Evolutionary conservation across 2,113 vertebrate species (phyloP), one percentile per base, ranked within the genome.

Genomic region (Malurus alboscapulatus): DNA sequence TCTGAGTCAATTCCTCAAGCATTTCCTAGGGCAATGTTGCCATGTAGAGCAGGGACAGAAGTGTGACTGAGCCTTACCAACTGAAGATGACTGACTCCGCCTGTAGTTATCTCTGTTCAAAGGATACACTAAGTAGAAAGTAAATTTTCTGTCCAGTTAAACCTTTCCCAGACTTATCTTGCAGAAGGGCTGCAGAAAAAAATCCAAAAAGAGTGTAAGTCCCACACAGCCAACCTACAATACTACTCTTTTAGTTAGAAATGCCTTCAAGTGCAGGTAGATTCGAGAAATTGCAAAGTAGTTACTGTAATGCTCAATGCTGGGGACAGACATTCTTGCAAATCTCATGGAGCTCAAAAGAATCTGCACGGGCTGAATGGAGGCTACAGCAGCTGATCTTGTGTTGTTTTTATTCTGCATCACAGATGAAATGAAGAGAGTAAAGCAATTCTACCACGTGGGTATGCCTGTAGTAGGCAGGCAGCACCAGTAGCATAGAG

Each of bases 41-140:
- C 50, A 15, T 30, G 8, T 44, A 65, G 69, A 55, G 71, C 20
- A 48, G 8, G 27, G 44, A 65, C 16, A 34, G 20, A 55, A 84
- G 20, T 20, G 6, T 67, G 0, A 2, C 40, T 81, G 75, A 63
- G 38, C 22, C 21, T 45, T 27, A 12, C 30, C 44, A 81, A 40
- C 4, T 6, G 55, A 57, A 87, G 54, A 32, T 3, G 7, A 3
- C 38, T 74, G 17, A 25, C 6, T 42, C 9, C 9, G 2, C 0
- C 0, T 53, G 47, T 45, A 32, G 36, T 77, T 77, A 20, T 44
- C 21, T 17, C 30, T 72, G 9, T 32, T 72, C 58, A 42, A 71
- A 71, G 34, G n/a, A 48, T 40, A 29, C 8, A 3, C 27, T 34
- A 25, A 1, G 0, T n/a, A 54, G 20, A 57, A 90, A n/a, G 48